Percentiles rank a stretch among this genome's conserved stretches.
phyloP scores from a whole-genome alignment of 1,140 invertebrate genomes.

The Agrilus planipennis region DNA sequence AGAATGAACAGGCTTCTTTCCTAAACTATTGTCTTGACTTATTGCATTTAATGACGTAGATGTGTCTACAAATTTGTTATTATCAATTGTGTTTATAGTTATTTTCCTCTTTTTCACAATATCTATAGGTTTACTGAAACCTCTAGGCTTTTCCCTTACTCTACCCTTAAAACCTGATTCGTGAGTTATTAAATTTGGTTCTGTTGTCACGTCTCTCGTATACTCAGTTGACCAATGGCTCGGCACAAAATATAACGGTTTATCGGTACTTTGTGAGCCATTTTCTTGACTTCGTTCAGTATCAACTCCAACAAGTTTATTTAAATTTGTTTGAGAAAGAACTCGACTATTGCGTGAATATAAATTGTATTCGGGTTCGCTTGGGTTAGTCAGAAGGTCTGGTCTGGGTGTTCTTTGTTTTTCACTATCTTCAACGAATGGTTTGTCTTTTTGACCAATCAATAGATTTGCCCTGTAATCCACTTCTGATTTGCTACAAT shows the following conservation, averaged over 20 bases:
- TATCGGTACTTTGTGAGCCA: conserved; percentile 10
- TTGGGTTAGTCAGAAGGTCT: conserved; percentile 46
- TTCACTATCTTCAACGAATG: conserved; percentile 52
- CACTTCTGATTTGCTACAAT: conserved; percentile 52
- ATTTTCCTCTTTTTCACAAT: neutral
- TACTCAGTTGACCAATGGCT: conserved; percentile 27
- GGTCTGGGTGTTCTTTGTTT: conserved; percentile 49
- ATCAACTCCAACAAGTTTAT: conserved; percentile 22
- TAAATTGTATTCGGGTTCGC: conserved; percentile 35
- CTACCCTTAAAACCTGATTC: too few species aligned
- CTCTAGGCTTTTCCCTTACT: too few species aligned
- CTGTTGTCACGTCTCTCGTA: neutral
- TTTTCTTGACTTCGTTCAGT: conserved; percentile 13
- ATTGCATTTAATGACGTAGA: too few species aligned
- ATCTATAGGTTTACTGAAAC: neutral
- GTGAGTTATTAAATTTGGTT: too few species aligned
- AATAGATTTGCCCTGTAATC: conserved; percentile 57
- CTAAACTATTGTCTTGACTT: too few species aligned
- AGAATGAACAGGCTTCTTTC: too few species aligned
- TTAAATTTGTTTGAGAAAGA: conserved; percentile 7
- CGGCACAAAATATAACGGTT: conserved; percentile 24
- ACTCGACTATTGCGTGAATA: conserved; percentile 16
- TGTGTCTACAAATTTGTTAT: neutral
- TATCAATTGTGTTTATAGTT: neutral
- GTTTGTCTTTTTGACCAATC: conserved; percentile 55